phyloP scores from a whole-genome alignment of 2,888 invertebrate genomes.

The Agrochola macilenta region DNA sequence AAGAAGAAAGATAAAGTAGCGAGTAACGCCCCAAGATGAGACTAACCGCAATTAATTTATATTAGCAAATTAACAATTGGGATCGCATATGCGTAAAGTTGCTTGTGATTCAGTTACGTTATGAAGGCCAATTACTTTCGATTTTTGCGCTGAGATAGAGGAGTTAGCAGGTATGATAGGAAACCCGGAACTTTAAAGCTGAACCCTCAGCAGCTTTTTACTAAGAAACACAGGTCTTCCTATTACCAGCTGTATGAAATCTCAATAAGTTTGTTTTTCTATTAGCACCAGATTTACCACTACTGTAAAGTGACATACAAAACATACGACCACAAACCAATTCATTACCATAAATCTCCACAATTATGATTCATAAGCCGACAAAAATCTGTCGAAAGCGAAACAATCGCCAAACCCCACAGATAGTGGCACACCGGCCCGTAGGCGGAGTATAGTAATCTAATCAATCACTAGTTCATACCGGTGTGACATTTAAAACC shows the following conservation, averaged over 20 bases:
- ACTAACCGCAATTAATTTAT: conserved; percentile 40
- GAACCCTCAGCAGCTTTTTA: not conserved
- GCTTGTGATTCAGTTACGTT: conserved; percentile 28
- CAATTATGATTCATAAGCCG: conserved; percentile 11
- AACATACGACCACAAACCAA: conserved; percentile 2
- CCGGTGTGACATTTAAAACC: conserved; percentile 53
- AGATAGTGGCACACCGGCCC: not conserved
- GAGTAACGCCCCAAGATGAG: conserved; percentile 12
- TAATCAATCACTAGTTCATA: conserved; percentile 45
- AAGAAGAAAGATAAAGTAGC: conserved; percentile 44
- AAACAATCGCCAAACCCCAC: not conserved
- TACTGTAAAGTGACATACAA: not conserved
- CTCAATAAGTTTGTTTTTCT: not conserved
- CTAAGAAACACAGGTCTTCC: not conserved
- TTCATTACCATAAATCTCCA: conserved; percentile 22
- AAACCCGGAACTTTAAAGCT: not conserved
- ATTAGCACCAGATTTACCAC: not conserved
- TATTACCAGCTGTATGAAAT: not conserved
- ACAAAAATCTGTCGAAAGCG: conserved; percentile 10
- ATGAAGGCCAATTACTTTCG: not conserved
- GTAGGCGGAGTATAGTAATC: conserved; percentile 43
- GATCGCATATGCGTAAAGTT: conserved; percentile 28
- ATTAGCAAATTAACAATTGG: conserved; percentile 42
- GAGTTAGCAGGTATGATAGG: not conserved
- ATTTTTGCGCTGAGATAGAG: not conserved